phyloP scores from a whole-genome alignment of 2,888 invertebrate genomes.

The Trachelus tabidus region DNA sequence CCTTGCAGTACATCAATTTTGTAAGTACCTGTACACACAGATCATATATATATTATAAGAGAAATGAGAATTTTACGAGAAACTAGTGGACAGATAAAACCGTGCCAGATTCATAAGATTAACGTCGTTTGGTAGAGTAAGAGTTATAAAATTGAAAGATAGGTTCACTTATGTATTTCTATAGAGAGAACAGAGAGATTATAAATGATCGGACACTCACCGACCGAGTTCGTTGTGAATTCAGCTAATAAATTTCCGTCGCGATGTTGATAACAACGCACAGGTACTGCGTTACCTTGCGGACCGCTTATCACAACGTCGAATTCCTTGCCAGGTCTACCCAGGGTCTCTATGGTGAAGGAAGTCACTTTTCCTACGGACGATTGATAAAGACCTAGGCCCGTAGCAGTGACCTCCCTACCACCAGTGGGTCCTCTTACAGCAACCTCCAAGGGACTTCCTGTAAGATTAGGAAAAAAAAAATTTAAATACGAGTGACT shows the following conservation, averaged over 20 bases:
- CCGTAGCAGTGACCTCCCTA: conserved; percentile 81
- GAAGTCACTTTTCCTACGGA: conserved; percentile 84
- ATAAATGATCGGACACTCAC: conserved; percentile 61
- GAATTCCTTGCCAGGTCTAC: conserved; percentile 86
- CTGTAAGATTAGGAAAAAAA: conserved; percentile 46
- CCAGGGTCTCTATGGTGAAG: conserved; percentile 90
- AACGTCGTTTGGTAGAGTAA: neutral
- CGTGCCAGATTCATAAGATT: neutral
- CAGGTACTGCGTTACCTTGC: conserved; percentile 83
- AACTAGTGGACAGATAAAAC: neutral
- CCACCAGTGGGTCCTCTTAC: conserved; percentile 75
- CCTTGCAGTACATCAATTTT: conserved; percentile 88
- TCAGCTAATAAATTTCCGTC: conserved; percentile 96
- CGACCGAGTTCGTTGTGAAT: conserved; percentile 83
- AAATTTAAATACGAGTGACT: neutral
- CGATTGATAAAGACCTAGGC: conserved; percentile 87
- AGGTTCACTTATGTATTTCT: neutral
- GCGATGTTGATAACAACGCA: conserved; percentile 95
- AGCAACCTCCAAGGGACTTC: conserved; percentile 71
- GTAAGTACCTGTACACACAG: conserved; percentile 52
- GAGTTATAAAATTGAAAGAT: neutral
- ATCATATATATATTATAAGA: neutral
- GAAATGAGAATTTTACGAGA: neutral
- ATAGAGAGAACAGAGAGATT: neutral
- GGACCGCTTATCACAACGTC: conserved; percentile 91